These are phyloP conservation scores for Augochlorella aurata DNA, from an alignment of 2,888 invertebrate genomes.

Conservation along the genomic window DNA sequence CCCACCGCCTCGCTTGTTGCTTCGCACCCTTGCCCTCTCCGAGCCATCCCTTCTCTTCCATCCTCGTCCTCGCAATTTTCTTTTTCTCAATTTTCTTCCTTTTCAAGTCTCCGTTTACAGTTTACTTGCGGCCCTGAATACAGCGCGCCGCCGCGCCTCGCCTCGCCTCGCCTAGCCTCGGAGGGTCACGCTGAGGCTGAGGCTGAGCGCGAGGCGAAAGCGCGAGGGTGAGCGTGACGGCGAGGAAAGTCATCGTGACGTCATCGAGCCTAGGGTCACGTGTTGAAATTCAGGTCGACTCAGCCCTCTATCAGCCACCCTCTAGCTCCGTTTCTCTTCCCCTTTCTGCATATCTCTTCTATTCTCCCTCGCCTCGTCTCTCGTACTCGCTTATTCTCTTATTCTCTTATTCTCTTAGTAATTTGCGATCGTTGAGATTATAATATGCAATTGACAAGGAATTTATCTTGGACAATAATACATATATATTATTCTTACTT, in stretches of 20 bases:
- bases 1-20: constrained; percentile 22
- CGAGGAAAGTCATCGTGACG: constrained; percentile 67
- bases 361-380: neutral
- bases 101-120: constrained; percentile 32
- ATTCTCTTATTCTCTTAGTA: neutral
- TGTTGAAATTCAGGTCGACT: constrained; percentile 74
- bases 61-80: constrained; percentile 7
- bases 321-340: neutral
- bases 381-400: neutral
- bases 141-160: neutral
- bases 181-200: too few relatives aligned
- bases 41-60: too few relatives aligned
- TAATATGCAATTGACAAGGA: too few relatives aligned
- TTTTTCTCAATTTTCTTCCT: constrained; percentile 18
- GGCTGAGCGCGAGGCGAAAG: neutral
- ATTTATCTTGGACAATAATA: too few relatives aligned
- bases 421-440: neutral
- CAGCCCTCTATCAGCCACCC: constrained; percentile 50
- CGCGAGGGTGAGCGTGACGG: constrained; percentile 19
- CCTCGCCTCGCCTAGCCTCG: too few relatives aligned
- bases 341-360: neutral
- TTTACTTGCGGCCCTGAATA: constrained; percentile 59
- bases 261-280: constrained; percentile 72
- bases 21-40: constrained; percentile 5
- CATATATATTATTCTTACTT: too few relatives aligned